These are phyloP conservation scores for Cosmia trapezina DNA, from an alignment of 2,888 invertebrate species.

Conservation along the genomic window DNA sequence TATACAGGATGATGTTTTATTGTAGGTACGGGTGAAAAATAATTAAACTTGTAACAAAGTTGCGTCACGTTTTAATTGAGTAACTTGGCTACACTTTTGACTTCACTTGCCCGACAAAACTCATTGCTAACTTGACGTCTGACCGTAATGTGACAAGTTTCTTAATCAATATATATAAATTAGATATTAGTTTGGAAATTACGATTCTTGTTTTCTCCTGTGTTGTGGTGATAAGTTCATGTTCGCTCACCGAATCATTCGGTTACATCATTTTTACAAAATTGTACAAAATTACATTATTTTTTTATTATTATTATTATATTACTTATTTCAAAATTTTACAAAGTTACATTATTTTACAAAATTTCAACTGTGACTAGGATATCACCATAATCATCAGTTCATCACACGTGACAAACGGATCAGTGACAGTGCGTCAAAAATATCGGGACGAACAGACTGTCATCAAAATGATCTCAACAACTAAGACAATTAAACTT, in stretches of 20 bases:
- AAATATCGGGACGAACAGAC: too few species aligned
- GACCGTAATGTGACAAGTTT: slow-evolving; percentile 44
- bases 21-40: slow-evolving; percentile 3
- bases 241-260: not conserved
- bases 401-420: too few species aligned
- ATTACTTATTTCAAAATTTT: too few species aligned
- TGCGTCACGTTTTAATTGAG: slow-evolving; percentile 41
- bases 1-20: slow-evolving; percentile 8
- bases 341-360: too few species aligned
- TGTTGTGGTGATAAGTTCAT: not conserved
- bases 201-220: slow-evolving; percentile 2
- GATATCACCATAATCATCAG: too few species aligned
- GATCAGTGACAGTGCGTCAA: too few species aligned
- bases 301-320: too few species aligned
- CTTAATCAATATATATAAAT: slow-evolving; percentile 41
- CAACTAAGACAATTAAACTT: too few species aligned
- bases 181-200: slow-evolving; percentile 40
- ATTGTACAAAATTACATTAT: too few species aligned
- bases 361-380: too few species aligned
- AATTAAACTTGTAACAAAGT: slow-evolving; percentile 6
- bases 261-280: too few species aligned
- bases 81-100: slow-evolving; percentile 33
- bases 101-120: slow-evolving; percentile 26
- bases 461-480: too few species aligned
- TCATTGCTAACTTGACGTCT: slow-evolving; percentile 44